These are phyloP conservation scores for Pseudoatta argentina DNA, from an alignment of 1,140 invertebrate species.

Conservation along the genomic window DNA sequence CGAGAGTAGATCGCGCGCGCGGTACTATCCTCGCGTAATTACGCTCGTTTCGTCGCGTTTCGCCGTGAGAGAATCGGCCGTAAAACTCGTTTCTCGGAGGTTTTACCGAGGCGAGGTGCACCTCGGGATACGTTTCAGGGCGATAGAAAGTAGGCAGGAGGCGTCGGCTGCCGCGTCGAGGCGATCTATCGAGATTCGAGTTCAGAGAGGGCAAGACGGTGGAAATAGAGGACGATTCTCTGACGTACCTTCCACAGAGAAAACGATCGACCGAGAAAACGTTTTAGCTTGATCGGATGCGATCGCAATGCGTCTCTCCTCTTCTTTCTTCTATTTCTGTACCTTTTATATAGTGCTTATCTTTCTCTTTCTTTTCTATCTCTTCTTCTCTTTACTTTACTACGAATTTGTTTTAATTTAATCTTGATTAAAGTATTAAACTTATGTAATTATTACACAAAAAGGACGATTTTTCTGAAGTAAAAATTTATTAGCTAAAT, in stretches of 20 bases:
- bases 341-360: not conserved
- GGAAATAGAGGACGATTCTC: conserved; percentile 42
- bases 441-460: too few relatives aligned
- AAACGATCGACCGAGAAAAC: conserved; percentile 67
- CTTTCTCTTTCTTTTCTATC: not conserved
- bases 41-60: conserved; percentile 75
- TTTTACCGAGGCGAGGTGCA: conserved; percentile 66
- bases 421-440: too few relatives aligned
- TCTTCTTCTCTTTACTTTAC: not conserved
- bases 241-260: conserved; percentile 49
- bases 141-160: conserved; percentile 74
- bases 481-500: too few relatives aligned
- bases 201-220: conserved; percentile 1
- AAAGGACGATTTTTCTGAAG: too few relatives aligned
- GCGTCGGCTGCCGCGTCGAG: conserved; percentile 58
- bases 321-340: not conserved
- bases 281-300: conserved; percentile 48
- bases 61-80: conserved; percentile 67
- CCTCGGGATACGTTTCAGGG: conserved; percentile 56
- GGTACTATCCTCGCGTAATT: conserved; percentile 68
- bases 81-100: conserved; percentile 71
- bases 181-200: conserved; percentile 61
- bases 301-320: conserved; percentile 17
- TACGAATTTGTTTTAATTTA: not conserved
- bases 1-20: conserved; percentile 47